Evolutionary conservation across 2,113 vertebrate genomes (phyloP).

Genomic region (Tenrec ecaudatus): DNA sequence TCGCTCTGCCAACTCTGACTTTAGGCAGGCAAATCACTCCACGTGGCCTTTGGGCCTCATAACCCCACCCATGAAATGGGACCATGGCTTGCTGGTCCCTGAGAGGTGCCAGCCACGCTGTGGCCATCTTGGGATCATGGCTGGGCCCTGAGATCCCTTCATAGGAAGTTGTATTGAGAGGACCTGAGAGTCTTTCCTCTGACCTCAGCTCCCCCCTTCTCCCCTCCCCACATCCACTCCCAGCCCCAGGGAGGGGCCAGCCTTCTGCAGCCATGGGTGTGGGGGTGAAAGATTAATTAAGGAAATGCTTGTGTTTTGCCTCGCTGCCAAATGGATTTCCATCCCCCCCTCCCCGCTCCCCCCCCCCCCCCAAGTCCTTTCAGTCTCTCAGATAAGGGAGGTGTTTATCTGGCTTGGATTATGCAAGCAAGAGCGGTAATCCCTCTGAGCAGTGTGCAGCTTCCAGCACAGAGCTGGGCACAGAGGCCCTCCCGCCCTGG

Average conservation of each 20-base stretch:
- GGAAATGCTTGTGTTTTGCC: conserved; percentile 63
- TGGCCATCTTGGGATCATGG: background rate
- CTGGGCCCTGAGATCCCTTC: background rate
- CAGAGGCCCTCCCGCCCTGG: background rate
- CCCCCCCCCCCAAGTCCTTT: conserved; percentile 62
- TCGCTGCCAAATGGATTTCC: conserved; percentile 69
- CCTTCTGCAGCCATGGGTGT: background rate
- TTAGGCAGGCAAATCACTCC: background rate
- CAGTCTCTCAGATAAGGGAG: conserved; percentile 71
- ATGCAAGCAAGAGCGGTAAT: conserved; percentile 75
- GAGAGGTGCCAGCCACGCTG: background rate
- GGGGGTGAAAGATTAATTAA: conserved; percentile 70
- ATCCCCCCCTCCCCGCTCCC: too few relatives aligned
- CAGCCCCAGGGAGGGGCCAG: background rate
- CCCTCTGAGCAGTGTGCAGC: background rate
- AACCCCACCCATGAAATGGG: background rate
- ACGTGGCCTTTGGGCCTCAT: background rate
- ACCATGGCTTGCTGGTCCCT: background rate
- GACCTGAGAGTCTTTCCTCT: background rate
- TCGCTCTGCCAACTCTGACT: background rate
- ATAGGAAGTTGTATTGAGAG: background rate
- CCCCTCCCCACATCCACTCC: background rate
- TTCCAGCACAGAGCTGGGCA: background rate
- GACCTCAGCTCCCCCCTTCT: background rate
- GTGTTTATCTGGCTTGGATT: conserved; percentile 76